Evolutionary conservation across 2,888 invertebrate genomes (phyloP).

Genomic region (Oeneis ivallda): DNA sequence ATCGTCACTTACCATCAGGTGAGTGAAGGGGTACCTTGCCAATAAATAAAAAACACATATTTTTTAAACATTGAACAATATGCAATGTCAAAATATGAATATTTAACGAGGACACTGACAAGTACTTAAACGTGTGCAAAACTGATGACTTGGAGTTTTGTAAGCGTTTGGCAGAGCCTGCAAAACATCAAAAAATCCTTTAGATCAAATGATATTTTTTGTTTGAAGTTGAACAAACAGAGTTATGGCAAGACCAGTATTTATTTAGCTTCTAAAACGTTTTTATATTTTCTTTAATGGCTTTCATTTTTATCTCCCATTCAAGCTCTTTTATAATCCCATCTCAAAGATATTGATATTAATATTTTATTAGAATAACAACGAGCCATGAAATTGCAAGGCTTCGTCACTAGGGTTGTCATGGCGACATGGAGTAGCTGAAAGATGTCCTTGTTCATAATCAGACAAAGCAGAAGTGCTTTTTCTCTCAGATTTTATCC

Average conservation of each 20-base stretch:
- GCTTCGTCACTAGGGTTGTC: constrained; percentile 8
- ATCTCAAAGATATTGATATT: constrained; percentile 23
- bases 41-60: too few species aligned
- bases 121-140: too few species aligned
- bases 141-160: too few species aligned
- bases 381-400: constrained; percentile 25
- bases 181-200: constrained; percentile 1
- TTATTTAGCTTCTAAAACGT: constrained; percentile 18
- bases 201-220: neutral
- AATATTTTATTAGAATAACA: constrained; percentile 32
- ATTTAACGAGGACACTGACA: too few species aligned
- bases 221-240: neutral
- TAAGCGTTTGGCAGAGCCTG: neutral
- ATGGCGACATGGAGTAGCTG: neutral
- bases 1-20: too few species aligned
- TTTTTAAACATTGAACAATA: too few species aligned
- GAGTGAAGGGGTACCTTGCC: too few species aligned
- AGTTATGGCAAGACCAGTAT: constrained; percentile 7
- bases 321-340: constrained; percentile 20
- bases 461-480: too few species aligned
- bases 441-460: too few species aligned
- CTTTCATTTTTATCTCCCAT: constrained; percentile 18
- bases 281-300: constrained; percentile 14
- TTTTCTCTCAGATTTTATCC: too few species aligned
- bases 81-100: too few species aligned